Evolutionary conservation across 2,888 invertebrate species (phyloP).

Genomic region (Leucophenga maculata): DNA sequence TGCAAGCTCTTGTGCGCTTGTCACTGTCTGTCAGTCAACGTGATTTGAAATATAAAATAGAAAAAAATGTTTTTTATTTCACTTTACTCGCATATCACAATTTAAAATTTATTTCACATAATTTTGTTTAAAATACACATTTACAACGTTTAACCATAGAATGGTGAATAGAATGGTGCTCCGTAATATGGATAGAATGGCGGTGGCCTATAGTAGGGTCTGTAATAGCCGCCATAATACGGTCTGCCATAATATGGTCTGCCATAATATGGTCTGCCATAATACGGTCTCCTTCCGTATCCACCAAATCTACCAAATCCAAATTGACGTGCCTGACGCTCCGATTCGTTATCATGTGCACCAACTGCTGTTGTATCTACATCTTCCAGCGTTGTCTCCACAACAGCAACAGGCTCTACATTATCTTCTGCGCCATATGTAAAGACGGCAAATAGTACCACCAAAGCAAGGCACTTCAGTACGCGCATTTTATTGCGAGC

Average conservation of each 20-base stretch:
- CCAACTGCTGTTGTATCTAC: constrained; percentile 52
- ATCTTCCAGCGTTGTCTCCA: constrained; percentile 53
- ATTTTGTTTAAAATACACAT: constrained; percentile 34
- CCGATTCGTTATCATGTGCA: constrained; percentile 51
- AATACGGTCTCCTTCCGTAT: constrained; percentile 29
- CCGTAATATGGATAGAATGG: constrained; percentile 26
- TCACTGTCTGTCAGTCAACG: constrained; percentile 57
- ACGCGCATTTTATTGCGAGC: constrained; percentile 44
- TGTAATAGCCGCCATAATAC: constrained; percentile 32
- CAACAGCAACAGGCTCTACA: constrained; percentile 35
- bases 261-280: constrained; percentile 16
- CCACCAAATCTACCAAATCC: constrained; percentile 42
- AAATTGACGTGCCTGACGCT: constrained; percentile 53
- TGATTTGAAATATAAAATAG: constrained; percentile 56
- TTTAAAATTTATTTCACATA: constrained; percentile 42
- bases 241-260: constrained; percentile 15
- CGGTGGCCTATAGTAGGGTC: constrained; percentile 17
- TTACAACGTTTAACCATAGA: constrained; percentile 26
- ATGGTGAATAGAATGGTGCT: constrained; percentile 18
- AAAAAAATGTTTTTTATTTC: constrained; percentile 43
- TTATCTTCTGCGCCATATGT: constrained; percentile 18
- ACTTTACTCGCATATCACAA: constrained; percentile 19
- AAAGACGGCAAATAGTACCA: background rate
- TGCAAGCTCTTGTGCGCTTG: background rate
- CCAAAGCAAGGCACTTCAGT: background rate